Percentiles rank a stretch among this genome's conserved stretches.
Conservation (phyloP, 2,113 vertebrate genomes). For the Polypterus senegalus region DNA sequence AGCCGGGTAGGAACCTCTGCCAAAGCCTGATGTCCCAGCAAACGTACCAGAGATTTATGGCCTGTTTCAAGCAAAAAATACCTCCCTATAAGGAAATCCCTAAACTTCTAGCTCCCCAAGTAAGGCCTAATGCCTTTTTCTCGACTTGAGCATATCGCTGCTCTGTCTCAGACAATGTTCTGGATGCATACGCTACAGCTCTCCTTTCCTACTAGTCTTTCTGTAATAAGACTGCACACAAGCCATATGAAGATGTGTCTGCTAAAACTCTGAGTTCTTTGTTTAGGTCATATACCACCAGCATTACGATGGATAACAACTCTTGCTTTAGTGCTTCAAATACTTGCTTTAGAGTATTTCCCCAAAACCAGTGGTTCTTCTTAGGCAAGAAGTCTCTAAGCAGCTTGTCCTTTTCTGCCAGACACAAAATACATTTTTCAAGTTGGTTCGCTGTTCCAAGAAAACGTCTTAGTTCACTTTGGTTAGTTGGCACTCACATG, state of each 20-base stretch:
- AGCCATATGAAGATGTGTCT: neutral
- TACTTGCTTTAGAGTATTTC: neutral
- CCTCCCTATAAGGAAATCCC: constrained; percentile 11
- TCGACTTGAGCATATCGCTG: neutral
- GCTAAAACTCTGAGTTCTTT: neutral
- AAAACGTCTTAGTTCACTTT: neutral
- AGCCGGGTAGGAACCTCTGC: constrained; percentile 8
- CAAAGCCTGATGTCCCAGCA: constrained; percentile 13
- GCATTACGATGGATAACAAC: neutral
- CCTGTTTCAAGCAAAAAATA: constrained; percentile 11
- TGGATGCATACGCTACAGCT: neutral
- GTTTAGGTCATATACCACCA: neutral
- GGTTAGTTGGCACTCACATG: neutral
- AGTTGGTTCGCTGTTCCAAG: neutral
- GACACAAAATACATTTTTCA: neutral
- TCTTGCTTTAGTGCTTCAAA: neutral
- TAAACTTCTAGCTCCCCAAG: constrained; percentile 11
- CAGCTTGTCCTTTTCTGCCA: neutral
- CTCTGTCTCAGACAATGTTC: neutral
- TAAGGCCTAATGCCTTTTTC: constrained; percentile 1
- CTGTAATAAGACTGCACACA: neutral
- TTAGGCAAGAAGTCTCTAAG: neutral
- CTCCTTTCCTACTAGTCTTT: neutral
- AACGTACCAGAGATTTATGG: constrained; percentile 13
- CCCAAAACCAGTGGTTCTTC: neutral